Percentiles rank a stretch among this genome's conserved stretches.
These are phyloP conservation scores for Lasioglossum pauxillum DNA, from an alignment of 2,888 invertebrate species.

Conservation along the genomic window DNA sequence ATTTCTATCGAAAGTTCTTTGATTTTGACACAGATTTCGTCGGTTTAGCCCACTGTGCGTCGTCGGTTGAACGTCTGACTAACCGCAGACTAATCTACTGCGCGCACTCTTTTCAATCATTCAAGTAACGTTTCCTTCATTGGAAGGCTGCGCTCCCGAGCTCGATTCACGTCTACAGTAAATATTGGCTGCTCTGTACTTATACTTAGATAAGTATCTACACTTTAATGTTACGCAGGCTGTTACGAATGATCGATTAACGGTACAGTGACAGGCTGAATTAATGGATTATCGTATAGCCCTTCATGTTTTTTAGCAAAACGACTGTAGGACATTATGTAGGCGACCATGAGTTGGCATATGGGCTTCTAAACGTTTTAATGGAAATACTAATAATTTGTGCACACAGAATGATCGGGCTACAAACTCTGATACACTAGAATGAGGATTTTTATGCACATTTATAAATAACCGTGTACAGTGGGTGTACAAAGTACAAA, in stretches of 20 bases:
- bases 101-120: conserved; percentile 32
- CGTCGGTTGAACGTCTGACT: conserved; percentile 1
- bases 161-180: conserved; percentile 22
- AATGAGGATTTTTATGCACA: background rate
- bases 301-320: background rate
- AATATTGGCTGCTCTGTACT: conserved; percentile 34
- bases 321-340: background rate
- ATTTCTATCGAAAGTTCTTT: too few species aligned
- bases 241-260: conserved; percentile 58
- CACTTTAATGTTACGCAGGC: conserved; percentile 18
- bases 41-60: too few species aligned
- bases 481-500: too few species aligned
- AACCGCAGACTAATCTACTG: background rate
- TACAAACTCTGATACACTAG: background rate
- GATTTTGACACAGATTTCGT: too few species aligned
- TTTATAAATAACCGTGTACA: too few species aligned
- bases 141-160: background rate
- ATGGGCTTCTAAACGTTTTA: background rate
- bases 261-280: conserved; percentile 23
- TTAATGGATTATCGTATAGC: conserved; percentile 42
- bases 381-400: background rate
- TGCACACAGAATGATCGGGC: background rate
- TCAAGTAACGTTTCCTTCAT: conserved; percentile 21
- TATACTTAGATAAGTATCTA: conserved; percentile 38
- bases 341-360: background rate